Evolutionary conservation across 2,888 invertebrate genomes (phyloP).

Genomic region (Chrysomela aeneicollis): DNA sequence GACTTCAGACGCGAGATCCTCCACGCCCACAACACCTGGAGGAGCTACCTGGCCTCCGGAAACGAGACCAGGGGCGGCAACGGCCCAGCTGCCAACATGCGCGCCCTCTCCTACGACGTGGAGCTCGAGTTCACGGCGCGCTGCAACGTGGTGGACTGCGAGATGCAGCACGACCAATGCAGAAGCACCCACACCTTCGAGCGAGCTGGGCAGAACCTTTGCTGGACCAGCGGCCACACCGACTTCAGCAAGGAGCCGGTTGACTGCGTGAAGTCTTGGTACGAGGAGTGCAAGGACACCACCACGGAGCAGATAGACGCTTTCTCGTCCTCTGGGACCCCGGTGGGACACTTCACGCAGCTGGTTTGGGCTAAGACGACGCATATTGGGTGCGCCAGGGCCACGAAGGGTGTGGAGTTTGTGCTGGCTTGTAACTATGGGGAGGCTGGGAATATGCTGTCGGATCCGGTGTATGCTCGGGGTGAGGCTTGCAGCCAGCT

Average conservation of each 20-base stretch:
- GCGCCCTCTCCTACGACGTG: slow-evolving; percentile 36
- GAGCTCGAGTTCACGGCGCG: slow-evolving; percentile 41
- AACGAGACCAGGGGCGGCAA: slow-evolving; percentile 31
- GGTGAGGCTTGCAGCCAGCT: slow-evolving; percentile 29
- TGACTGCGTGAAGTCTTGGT: slow-evolving; percentile 27
- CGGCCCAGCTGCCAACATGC: slow-evolving; percentile 31
- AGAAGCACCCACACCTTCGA: slow-evolving; percentile 28
- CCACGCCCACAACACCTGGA: slow-evolving; percentile 32
- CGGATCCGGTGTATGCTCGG: slow-evolving; percentile 11
- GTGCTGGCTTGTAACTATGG: slow-evolving; percentile 34
- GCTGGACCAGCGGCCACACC: not conserved
- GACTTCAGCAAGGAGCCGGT: not conserved
- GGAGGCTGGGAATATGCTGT: slow-evolving; percentile 19
- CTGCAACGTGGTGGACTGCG: slow-evolving; percentile 41
- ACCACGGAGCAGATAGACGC: slow-evolving; percentile 21
- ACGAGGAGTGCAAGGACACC: slow-evolving; percentile 23
- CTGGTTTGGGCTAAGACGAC: slow-evolving; percentile 39
- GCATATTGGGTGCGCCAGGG: slow-evolving; percentile 36
- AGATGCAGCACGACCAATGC: slow-evolving; percentile 38
- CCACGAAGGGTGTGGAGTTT: not conserved
- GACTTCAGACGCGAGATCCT: slow-evolving; percentile 24
- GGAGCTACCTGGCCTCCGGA: slow-evolving; percentile 30
- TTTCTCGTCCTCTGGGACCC: not conserved
- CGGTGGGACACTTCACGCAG: slow-evolving; percentile 39
- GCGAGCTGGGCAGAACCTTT: slow-evolving; percentile 36